phyloP scores from a whole-genome alignment of 1,140 invertebrate species.

The Cyclina sinensis region DNA sequence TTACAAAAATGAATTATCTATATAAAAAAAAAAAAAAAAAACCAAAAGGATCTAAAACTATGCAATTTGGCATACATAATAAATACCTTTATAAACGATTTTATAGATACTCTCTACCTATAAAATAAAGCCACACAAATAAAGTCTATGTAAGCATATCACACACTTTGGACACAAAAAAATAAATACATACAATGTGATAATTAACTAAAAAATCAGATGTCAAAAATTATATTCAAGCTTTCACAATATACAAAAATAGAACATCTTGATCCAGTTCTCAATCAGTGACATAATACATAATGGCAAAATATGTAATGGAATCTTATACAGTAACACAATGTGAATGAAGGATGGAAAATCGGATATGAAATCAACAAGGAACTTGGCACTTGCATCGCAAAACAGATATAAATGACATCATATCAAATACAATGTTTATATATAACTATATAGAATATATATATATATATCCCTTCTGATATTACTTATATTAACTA shows the following conservation, averaged over 20 bases:
- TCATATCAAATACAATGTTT: neutral
- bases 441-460: too few species aligned
- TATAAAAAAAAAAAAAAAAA: constrained; percentile 2
- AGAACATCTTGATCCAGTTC: neutral
- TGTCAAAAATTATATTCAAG: constrained; percentile 3
- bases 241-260: constrained; percentile 21
- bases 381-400: constrained; percentile 25
- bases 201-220: constrained; percentile 1
- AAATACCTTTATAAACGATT: neutral
- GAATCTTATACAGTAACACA: neutral
- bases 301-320: neutral
- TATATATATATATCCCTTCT: neutral
- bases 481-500: too few species aligned
- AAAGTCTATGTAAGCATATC: neutral
- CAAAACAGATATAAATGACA: neutral
- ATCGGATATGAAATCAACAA: constrained; percentile 22
- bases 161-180: neutral
- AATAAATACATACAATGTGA: neutral
- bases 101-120: neutral
- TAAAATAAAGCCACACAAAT: constrained; percentile 21
- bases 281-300: neutral
- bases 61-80: constrained; percentile 10
- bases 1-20: neutral
- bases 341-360: neutral
- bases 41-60: constrained; percentile 12